Evolutionary conservation across 2,888 invertebrate genomes (phyloP).

Genomic region (Ennomos erosarius): DNA sequence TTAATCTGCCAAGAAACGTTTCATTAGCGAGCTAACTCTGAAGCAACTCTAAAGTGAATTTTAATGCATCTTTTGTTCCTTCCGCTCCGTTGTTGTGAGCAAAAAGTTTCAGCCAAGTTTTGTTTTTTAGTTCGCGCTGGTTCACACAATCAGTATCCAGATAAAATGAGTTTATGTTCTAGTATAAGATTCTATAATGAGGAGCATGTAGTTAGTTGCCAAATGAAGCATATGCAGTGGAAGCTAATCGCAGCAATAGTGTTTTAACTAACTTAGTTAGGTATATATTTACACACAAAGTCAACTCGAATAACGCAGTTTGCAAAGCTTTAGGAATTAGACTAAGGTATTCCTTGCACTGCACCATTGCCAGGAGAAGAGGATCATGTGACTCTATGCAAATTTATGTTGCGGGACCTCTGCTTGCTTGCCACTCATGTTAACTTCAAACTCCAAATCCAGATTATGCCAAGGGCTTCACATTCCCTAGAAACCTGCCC

Average conservation of each 20-base stretch:
- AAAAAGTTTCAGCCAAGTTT: constrained; percentile 46
- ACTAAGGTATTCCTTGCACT: constrained; percentile 14
- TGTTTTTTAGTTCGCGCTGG: constrained; percentile 42
- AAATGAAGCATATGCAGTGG: not conserved
- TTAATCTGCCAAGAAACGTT: constrained; percentile 61
- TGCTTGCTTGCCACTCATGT: too few species aligned
- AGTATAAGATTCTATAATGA: not conserved
- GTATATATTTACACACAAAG: too few species aligned
- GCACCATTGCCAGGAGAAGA: not conserved
- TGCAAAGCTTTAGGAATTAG: constrained; percentile 17
- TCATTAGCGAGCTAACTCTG: constrained; percentile 63
- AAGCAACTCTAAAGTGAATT: constrained; percentile 71
- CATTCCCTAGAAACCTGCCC: constrained; percentile 1
- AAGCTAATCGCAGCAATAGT: not conserved
- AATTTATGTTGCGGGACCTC: too few species aligned
- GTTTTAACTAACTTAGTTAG: too few species aligned
- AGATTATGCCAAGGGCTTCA: too few species aligned
- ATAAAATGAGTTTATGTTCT: constrained; percentile 19
- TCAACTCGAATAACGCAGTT: too few species aligned
- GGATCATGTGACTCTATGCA: not conserved
- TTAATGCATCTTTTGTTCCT: constrained; percentile 70
- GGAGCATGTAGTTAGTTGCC: constrained; percentile 7
- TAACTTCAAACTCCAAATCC: too few species aligned
- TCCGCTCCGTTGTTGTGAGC: constrained; percentile 47
- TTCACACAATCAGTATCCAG: constrained; percentile 42